Percentiles rank a stretch among this genome's conserved stretches.
phyloP scores from a whole-genome alignment of 2,113 vertebrate species.

The Oxyura jamaicensis region DNA sequence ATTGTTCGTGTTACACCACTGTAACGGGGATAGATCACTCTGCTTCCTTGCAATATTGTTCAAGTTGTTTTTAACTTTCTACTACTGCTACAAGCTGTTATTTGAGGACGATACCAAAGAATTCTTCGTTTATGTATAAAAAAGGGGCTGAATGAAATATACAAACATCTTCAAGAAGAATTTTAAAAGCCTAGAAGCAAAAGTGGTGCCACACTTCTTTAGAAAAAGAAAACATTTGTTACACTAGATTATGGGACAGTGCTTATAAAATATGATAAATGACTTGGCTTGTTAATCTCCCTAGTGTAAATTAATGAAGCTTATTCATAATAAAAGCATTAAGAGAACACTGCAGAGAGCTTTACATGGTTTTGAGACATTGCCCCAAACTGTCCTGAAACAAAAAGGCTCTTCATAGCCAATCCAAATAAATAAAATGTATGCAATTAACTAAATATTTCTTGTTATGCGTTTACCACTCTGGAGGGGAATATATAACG shows the following conservation, averaged over 20 bases:
- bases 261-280: neutral
- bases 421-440: neutral
- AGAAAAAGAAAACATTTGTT: neutral
- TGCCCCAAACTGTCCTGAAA: neutral
- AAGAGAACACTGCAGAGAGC: neutral
- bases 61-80: neutral
- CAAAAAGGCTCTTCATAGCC: neutral
- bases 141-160: neutral
- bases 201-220: neutral
- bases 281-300: neutral
- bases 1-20: neutral
- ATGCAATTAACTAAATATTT: neutral
- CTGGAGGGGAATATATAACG: neutral
- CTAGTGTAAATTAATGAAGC: neutral
- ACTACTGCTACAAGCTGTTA: neutral
- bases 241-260: neutral
- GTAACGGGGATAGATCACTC: neutral
- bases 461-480: neutral
- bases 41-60: neutral
- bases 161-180: neutral
- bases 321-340: neutral
- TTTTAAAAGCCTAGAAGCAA: neutral
- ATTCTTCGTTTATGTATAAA: neutral
- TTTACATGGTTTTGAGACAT: neutral
- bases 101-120: neutral